Evolutionary conservation across 2,113 vertebrate genomes (phyloP).

Genomic region (Rhinoptilus africanus): DNA sequence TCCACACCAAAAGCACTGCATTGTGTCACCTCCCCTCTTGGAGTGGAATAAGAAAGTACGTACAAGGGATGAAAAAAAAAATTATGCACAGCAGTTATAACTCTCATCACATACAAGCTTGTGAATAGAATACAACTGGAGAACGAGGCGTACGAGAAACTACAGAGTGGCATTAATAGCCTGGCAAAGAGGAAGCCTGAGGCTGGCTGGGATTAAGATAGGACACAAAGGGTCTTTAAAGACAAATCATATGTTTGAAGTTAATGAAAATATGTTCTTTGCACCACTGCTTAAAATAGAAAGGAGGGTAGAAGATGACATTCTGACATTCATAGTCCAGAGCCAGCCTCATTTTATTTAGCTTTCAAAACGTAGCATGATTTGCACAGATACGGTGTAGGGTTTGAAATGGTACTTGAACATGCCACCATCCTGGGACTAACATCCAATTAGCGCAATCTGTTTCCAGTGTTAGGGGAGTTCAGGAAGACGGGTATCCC

Average conservation of each 20-base stretch:
- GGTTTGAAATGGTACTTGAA: neutral
- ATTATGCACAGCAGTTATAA: neutral
- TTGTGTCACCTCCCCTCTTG: neutral
- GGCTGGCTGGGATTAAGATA: neutral
- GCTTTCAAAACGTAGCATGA: neutral
- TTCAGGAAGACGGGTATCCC: neutral
- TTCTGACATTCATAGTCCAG: neutral
- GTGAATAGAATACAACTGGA: neutral
- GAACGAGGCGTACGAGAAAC: neutral
- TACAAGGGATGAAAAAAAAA: neutral
- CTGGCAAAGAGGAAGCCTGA: neutral
- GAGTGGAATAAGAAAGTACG: neutral
- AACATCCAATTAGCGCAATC: fast-evolving
- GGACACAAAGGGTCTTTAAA: neutral
- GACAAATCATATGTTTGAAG: neutral
- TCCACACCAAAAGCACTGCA: neutral
- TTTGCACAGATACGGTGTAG: neutral
- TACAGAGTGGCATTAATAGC: neutral
- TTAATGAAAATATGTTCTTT: neutral
- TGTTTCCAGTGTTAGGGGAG: neutral
- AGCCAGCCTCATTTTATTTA: neutral
- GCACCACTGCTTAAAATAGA: neutral
- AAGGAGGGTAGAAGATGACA: neutral
- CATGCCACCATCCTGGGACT: no score
- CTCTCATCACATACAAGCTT: neutral